Percentiles rank a stretch among this genome's conserved stretches.
phyloP scores from a whole-genome alignment of 2,113 vertebrate genomes.

The Diglossa brunneiventris region DNA sequence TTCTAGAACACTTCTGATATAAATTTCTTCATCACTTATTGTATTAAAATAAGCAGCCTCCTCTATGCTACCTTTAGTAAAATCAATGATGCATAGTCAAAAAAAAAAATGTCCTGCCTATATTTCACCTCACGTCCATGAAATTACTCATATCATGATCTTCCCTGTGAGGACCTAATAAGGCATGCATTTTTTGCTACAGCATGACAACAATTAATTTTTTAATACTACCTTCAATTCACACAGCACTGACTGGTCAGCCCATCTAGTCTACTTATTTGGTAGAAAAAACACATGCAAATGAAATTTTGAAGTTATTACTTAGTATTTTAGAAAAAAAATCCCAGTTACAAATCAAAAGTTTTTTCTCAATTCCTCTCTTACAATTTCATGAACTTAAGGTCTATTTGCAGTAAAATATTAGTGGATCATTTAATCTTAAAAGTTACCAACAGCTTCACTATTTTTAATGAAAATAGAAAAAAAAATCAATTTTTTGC shows the following conservation, averaged over 20 bases:
- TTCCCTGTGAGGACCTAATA: not conserved
- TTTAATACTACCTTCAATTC: not conserved
- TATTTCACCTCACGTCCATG: not conserved
- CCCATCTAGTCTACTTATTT: not conserved
- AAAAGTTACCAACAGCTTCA: not conserved
- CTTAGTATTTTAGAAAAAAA: not conserved
- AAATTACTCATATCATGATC: not conserved
- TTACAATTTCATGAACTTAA: not conserved
- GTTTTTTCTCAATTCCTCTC: not conserved
- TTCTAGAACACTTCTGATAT: not conserved
- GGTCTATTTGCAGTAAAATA: not conserved
- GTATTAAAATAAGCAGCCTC: not conserved
- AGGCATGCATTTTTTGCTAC: not conserved
- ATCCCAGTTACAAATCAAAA: not conserved
- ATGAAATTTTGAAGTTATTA: not conserved
- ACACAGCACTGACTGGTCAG: not conserved
- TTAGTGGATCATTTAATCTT: not conserved
- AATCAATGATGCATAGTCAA: not conserved
- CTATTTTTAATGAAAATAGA: not conserved
- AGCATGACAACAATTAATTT: not conserved
- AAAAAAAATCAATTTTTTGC: not conserved
- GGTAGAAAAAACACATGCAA: not conserved
- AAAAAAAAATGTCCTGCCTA: not conserved
- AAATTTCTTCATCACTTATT: not conserved
- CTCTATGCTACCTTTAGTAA: not conserved